These are phyloP conservation scores for Tinamus major DNA, from an alignment of 2,797 vertebrate genomes.

Conservation along the genomic window DNA sequence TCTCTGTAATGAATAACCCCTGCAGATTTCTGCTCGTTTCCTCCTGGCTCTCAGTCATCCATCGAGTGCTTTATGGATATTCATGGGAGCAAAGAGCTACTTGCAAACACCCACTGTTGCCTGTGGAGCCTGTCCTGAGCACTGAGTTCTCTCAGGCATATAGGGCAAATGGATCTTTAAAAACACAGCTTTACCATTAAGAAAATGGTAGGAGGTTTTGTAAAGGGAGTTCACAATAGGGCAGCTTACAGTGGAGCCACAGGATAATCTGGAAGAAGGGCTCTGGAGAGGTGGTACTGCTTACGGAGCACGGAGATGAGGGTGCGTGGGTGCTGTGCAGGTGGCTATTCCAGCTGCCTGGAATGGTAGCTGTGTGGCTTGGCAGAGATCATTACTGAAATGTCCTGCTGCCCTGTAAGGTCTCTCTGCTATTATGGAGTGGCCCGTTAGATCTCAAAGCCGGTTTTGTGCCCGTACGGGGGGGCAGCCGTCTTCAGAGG, in stretches of 20 bases:
- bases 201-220: background rate
- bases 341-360: background rate
- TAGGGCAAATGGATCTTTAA: background rate
- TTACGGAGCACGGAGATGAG: background rate
- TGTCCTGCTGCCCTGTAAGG: fast-evolving
- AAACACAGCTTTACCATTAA: background rate
- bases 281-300: background rate
- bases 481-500: background rate
- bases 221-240: background rate
- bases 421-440: background rate
- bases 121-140: background rate
- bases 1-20: background rate
- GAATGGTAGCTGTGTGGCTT: background rate
- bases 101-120: background rate
- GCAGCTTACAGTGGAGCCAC: background rate
- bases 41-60: conserved; percentile 37
- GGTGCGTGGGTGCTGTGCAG: fast-evolving
- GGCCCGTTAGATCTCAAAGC: background rate
- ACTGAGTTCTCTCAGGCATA: background rate
- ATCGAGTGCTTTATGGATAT: conserved; percentile 1
- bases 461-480: background rate
- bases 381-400: background rate
- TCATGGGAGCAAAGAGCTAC: background rate
- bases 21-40: background rate
- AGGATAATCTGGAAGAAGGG: background rate